Evolutionary conservation across 2,113 vertebrate genomes (phyloP), one percentile per base, ranked within the genome.

Genomic region (Isichthys henryi): DNA sequence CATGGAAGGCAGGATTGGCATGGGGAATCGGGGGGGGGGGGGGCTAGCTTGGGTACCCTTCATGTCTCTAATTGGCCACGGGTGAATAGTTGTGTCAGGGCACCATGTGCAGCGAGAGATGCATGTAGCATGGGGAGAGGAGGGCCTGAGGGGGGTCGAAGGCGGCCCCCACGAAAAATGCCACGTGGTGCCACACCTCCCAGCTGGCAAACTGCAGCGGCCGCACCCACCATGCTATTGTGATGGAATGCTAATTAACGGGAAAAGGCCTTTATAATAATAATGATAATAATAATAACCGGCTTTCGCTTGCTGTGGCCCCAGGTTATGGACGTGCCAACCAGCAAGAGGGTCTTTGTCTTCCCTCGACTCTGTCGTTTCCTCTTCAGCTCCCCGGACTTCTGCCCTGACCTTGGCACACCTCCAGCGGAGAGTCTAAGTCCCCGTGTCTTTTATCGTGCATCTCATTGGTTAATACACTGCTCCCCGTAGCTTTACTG

Each of bases 51-150:
- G 45, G 88, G 90, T 89, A 90, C 89, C 91, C 53, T 88, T 90
- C 88, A 89, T 92, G 90, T 31, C 90, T 56, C 86, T 93, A 93
- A 93, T 93, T 93, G 93, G 93, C 93, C 93, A 92, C 92, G 88
- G 90, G 91, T 92, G 93, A 92, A 62, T 89, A 50, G 74, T 56
- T 46, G 48, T 89, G 89, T 93, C 90, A 88, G 89, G 91, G 90
- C 87, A 85, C 89, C 85, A 90, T 31, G 58, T 52, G 74, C 58
- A 87, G 77, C 35, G 52, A 82, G 62, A 58, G 23, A 21, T 6
- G 43, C 19, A 52, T 50, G 83, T 86, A 49, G 19, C n/a, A 1
- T 11, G 27, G 85, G 21, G 35, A 31, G 49, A 21, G 23, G 17
- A 2, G 49, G 11, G n/a, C 6, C 13, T 27, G 23, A n/a, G 27